phyloP scores from a whole-genome alignment of 2,113 vertebrate species.

The Haplotaxodon microlepis region DNA sequence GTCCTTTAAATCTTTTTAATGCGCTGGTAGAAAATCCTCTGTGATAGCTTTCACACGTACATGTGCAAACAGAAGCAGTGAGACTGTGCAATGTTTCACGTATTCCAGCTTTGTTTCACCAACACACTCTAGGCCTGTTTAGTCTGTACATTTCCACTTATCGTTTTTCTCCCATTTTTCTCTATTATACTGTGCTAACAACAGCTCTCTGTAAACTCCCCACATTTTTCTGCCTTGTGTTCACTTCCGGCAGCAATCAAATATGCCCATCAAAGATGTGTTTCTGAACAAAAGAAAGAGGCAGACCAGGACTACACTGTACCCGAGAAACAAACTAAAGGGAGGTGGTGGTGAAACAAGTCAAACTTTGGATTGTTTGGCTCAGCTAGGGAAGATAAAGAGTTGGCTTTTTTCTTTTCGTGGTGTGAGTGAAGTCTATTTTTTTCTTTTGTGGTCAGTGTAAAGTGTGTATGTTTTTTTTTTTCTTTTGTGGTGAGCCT shows the following conservation, averaged over 20 bases:
- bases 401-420: slow-evolving; percentile 17
- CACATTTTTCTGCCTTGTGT: slow-evolving; percentile 40
- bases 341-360: not conserved
- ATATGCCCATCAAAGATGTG: slow-evolving; percentile 48
- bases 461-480: slow-evolving; percentile 38
- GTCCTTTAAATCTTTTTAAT: not conserved
- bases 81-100: slow-evolving; percentile 49
- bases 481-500: slow-evolving; percentile 51
- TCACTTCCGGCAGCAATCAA: slow-evolving; percentile 46
- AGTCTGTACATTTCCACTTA: slow-evolving; percentile 56
- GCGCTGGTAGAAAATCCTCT: not conserved
- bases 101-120: slow-evolving; percentile 34
- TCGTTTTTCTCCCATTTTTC: slow-evolving; percentile 38
- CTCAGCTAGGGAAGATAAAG: slow-evolving; percentile 30
- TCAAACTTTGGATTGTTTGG: slow-evolving; percentile 54
- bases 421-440: slow-evolving; percentile 48
- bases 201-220: slow-evolving; percentile 49
- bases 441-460: slow-evolving; percentile 49
- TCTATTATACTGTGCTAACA: not conserved
- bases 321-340: not conserved
- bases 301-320: not conserved
- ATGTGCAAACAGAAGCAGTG: not conserved
- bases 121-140: slow-evolving; percentile 41
- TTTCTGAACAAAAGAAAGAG: slow-evolving; percentile 22
- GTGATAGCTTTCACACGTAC: not conserved